Conservation (phyloP, 2,797 vertebrate genomes). For the Siniperca undulata region DNA sequence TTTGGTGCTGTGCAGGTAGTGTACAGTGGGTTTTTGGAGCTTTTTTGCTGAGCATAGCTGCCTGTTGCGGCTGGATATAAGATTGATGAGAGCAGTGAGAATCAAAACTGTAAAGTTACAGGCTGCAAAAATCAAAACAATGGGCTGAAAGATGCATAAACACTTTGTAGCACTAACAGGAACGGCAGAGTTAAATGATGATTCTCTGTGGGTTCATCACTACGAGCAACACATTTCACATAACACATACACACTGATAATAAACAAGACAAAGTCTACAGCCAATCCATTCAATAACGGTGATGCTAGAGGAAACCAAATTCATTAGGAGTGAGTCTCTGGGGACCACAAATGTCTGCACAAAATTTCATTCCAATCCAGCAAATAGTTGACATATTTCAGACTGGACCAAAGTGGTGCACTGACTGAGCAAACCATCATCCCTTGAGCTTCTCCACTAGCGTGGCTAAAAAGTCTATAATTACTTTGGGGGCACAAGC, state of each 20-base stretch:
- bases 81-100: background rate
- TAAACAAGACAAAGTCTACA: background rate
- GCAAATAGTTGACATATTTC: background rate
- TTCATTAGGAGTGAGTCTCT: background rate
- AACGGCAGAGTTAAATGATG: too few relatives aligned
- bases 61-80: background rate
- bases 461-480: slow-evolving; percentile 12
- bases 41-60: background rate
- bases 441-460: background rate
- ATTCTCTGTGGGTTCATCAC: too few relatives aligned
- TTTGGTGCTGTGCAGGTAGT: background rate
- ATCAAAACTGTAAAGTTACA: background rate
- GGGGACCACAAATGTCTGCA: background rate
- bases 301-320: background rate
- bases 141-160: too few relatives aligned
- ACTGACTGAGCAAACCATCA: background rate
- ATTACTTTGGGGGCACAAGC: slow-evolving; percentile 19
- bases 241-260: background rate
- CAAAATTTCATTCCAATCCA: background rate
- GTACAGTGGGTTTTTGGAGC: background rate
- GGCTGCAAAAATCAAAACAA: background rate
- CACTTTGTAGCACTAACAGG: too few relatives aligned
- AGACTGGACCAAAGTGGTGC: slow-evolving; percentile 21
- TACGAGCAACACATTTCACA: too few relatives aligned
- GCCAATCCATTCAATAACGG: background rate